Percentiles rank a stretch among this genome's conserved stretches.
phyloP scores from a whole-genome alignment of 2,113 vertebrate genomes.

The Hemiscyllium ocellatum region DNA sequence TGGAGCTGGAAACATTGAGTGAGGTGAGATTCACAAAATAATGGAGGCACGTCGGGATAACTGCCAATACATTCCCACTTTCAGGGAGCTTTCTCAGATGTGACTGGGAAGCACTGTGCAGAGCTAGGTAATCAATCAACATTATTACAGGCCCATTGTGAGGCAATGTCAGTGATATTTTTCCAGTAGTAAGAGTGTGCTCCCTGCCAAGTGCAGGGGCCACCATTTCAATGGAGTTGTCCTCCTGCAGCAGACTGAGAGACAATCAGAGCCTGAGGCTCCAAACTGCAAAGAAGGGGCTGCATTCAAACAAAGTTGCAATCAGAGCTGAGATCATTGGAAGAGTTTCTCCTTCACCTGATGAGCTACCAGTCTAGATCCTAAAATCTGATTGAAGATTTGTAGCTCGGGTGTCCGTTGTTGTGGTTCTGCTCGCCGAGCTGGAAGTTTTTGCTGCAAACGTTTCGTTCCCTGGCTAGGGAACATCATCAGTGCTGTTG shows the following conservation, averaged over 20 bases:
- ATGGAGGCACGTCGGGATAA: not conserved
- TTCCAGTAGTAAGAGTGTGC: not conserved
- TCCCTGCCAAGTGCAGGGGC: not conserved
- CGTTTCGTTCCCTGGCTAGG: too few species aligned
- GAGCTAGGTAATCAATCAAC: not conserved
- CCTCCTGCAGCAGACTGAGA: too few species aligned
- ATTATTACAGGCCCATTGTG: not conserved
- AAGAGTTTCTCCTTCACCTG: not conserved
- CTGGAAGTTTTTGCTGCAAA: too few species aligned
- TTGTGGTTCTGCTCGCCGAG: too few species aligned
- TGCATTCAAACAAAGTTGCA: not conserved
- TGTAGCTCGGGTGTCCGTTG: too few species aligned
- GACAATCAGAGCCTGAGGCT: not conserved
- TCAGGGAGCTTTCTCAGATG: not conserved
- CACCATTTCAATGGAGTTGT: too few species aligned
- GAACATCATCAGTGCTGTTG: too few species aligned
- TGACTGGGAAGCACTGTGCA: not conserved
- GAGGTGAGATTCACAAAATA: not conserved
- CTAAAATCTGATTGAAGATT: too few species aligned
- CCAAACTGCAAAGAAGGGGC: not conserved
- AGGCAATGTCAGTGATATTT: not conserved
- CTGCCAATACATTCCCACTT: not conserved
- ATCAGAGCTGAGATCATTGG: not conserved
- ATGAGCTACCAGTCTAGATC: not conserved
- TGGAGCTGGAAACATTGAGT: not conserved